Base-by-base conservation (phyloP, 2,797 vertebrate genomes). In the Hylomyscus alleni region DNA sequence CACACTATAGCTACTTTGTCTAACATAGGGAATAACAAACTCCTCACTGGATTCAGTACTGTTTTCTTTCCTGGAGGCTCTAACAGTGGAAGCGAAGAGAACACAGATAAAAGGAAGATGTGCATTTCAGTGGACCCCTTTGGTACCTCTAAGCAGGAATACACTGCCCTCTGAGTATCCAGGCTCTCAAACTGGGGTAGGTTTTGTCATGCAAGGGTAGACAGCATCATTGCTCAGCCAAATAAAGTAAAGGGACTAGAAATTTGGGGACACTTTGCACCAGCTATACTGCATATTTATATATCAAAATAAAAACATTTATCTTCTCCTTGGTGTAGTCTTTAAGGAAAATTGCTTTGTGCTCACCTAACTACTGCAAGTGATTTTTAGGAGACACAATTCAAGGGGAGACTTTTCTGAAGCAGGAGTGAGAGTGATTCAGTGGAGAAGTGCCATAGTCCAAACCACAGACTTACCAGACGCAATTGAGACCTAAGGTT, bases 21-120 rank as follows among this genome's bases (percentile, higher is more conserved):
- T 96, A 44, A n/a, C 5, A 4, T 83, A 52, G 44, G 44, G 20
- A 69, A 69, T 86, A 52, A 52, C 47, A 78, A 91, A 77, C 37
- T 78, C n/a, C 0, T 69, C 77, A 82, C 34, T 77, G n/a, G 62
- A 85, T n/a, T 73, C 26, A 72, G 31, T 26, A 60, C 6, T 1
- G 1, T 60, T 93, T 22, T n/a, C 22, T 60, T 89, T 65, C 19
- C 67, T 94, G 22, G 81, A 78, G 58, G 3, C 11, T 91, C 12
- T 89, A 54, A 24, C 34, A 19, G 0, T 9, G 3, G 13, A 17
- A 3, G n/a, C 7, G 7, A 1, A 6, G 11, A 20, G 3, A 13
- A 11, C 26, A 34, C 24, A 76, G 62, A 90, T 26, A 69, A 50
- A 85, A 89, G n/a, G 6, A 90, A 97, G 12, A 24, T 34, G 26